Conservation (phyloP, 2,888 invertebrate species). For the Eudasyphora cyanicolor region DNA sequence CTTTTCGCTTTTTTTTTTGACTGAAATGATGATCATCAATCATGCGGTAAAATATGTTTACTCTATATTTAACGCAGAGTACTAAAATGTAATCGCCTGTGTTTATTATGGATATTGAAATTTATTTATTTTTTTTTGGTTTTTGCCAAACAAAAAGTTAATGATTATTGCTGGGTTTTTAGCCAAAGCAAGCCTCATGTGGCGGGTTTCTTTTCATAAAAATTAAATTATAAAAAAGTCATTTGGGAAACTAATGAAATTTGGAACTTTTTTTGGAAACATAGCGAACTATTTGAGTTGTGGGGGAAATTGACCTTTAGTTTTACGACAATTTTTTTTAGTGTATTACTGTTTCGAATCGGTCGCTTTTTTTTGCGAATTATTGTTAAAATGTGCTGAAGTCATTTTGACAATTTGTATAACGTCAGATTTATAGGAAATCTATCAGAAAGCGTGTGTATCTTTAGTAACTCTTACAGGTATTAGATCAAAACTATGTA, state of each 20-base stretch:
- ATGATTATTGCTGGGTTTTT: background rate
- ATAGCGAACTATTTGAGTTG: too few relatives aligned
- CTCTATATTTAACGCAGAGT: conserved; percentile 17
- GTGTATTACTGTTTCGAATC: too few relatives aligned
- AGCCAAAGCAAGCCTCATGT: background rate
- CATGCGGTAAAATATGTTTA: conserved; percentile 34
- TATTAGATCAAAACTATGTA: too few relatives aligned
- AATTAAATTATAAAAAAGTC: background rate
- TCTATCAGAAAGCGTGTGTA: too few relatives aligned
- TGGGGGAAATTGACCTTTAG: too few relatives aligned
- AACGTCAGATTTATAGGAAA: too few relatives aligned
- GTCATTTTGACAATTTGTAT: too few relatives aligned
- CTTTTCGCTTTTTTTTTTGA: conserved; percentile 7
- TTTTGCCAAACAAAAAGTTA: background rate
- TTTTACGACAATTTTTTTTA: too few relatives aligned
- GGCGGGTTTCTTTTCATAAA: background rate
- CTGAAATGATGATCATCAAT: conserved; percentile 50
- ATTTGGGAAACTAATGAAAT: background rate
- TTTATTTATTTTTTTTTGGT: background rate
- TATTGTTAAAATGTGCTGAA: too few relatives aligned
- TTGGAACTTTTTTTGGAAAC: too few relatives aligned
- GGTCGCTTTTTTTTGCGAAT: too few relatives aligned
- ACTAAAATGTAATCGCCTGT: background rate
- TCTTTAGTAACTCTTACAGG: too few relatives aligned
- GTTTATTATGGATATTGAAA: background rate